phyloP scores from a whole-genome alignment of 2,797 vertebrate genomes.

The Euphonia xanthogaster region DNA sequence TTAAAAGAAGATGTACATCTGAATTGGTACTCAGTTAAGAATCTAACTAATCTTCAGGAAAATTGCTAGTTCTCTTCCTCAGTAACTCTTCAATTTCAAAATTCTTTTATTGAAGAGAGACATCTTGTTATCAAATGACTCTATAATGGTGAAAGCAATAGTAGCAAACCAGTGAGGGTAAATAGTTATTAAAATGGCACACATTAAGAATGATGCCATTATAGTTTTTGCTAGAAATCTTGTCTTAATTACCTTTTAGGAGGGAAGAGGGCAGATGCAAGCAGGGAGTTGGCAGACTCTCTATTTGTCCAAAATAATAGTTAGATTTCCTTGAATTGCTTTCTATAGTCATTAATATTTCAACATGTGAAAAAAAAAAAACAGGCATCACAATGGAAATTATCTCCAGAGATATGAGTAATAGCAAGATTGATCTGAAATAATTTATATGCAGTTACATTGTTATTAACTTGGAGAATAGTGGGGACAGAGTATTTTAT shows the following conservation, averaged over 20 bases:
- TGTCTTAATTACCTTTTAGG: background rate
- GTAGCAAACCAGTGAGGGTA: background rate
- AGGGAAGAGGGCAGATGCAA: background rate
- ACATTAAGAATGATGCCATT: background rate
- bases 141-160: background rate
- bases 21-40: background rate
- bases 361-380: background rate
- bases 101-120: background rate
- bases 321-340: slow-evolving; percentile 10
- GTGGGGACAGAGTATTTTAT: background rate
- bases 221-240: background rate
- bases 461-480: background rate
- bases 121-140: background rate
- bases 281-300: background rate
- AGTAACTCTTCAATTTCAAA: background rate
- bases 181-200: background rate
- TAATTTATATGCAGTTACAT: background rate
- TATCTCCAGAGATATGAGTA: background rate
- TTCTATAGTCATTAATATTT: slow-evolving; percentile 1
- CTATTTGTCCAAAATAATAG: slow-evolving; percentile 20
- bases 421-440: slow-evolving; percentile 1
- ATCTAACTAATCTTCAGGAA: background rate
- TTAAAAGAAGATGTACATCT: background rate
- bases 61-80: background rate
- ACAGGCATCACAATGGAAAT: background rate